A percentile compares a stretch with the other conserved stretches of the same genome.
Conservation (phyloP, 2,888 invertebrate genomes). For the Ariolimax columbianus region DNA sequence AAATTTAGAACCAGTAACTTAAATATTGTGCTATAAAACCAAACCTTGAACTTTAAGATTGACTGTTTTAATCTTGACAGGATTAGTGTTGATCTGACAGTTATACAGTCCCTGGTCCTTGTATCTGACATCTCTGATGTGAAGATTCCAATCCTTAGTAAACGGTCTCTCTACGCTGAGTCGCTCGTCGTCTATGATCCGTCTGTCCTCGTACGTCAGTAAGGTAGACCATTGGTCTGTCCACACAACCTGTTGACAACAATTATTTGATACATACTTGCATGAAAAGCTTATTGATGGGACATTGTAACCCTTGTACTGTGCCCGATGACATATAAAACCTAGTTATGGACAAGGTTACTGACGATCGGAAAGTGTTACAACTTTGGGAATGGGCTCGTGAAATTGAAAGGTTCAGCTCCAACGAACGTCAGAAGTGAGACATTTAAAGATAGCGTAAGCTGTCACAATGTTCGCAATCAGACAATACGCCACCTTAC, state of each 20-base stretch:
- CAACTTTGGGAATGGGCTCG: too few relatives aligned
- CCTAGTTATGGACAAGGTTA: too few relatives aligned
- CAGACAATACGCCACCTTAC: too few relatives aligned
- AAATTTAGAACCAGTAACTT: background rate
- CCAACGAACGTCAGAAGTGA: too few relatives aligned
- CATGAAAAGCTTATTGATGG: too few relatives aligned
- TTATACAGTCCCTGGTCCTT: constrained; percentile 74
- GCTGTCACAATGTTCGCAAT: too few relatives aligned
- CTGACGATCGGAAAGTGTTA: too few relatives aligned
- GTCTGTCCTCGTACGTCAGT: constrained; percentile 70
- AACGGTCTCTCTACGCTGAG: constrained; percentile 74
- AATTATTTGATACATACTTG: background rate
- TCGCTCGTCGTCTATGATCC: constrained; percentile 76
- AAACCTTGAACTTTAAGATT: constrained; percentile 74
- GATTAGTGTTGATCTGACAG: constrained; percentile 76
- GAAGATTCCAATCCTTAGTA: constrained; percentile 75
- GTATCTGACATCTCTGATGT: constrained; percentile 70
- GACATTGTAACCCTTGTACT: too few relatives aligned
- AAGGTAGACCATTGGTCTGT: constrained; percentile 72
- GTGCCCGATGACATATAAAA: too few relatives aligned
- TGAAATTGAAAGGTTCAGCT: too few relatives aligned
- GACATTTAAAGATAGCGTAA: too few relatives aligned
- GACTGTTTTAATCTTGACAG: constrained; percentile 74
- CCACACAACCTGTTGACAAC: constrained; percentile 73
- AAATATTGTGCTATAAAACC: constrained; percentile 14